Base-by-base conservation (phyloP, 2,113 vertebrate species). In the Bos javanicus region DNA sequence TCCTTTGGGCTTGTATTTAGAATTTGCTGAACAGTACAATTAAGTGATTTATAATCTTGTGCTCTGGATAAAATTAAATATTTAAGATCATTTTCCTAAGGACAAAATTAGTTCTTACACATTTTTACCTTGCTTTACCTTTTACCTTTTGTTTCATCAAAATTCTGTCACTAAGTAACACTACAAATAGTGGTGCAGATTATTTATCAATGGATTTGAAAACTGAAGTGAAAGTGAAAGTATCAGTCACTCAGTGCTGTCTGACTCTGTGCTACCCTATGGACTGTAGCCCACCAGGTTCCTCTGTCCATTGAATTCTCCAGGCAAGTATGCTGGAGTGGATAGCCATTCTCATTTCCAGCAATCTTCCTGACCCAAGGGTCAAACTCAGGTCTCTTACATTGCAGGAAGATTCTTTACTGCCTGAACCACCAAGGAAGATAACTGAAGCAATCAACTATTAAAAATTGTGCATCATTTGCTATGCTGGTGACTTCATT, bases 161-260 rank as follows among this genome's bases (percentile, higher is more conserved):
- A 50, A 85, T 50, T 94, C 33, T 64, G 36, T n/a, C 57, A 33
- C 17, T 56, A 87, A 60, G 52, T 86, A 95, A 90, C 16, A 76
- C 36, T 87, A n/a, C 57, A 81, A 84, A 90, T 33, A 90, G 3
- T 43, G 25, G 23, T 52, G 60, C 36, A 91, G 46, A 81, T 76
- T 92, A 50, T 74, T 82, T 94, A 91, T 64, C 57, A 93, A 36
- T 91, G 43, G 21, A 43, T 62, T 92, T 96, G 89, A 81, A 89
- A 95, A 82, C 48, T 25, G 17, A 82, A 76, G 17, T 76, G 71
- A 43, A 74, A 74, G 23, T 14, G 71, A 43, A 71, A 39, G 23
- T 39, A 23, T 76, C 39, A 76, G 71, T 43, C 6, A 0, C 23
- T 76, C 71, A 25, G 36, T 15, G 23, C 71, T 43, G 12, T 76